A percentile compares a stretch with the other conserved stretches of the same genome.
Conservation (phyloP, 2,888 invertebrate species). For the Cotesia congregata region DNA sequence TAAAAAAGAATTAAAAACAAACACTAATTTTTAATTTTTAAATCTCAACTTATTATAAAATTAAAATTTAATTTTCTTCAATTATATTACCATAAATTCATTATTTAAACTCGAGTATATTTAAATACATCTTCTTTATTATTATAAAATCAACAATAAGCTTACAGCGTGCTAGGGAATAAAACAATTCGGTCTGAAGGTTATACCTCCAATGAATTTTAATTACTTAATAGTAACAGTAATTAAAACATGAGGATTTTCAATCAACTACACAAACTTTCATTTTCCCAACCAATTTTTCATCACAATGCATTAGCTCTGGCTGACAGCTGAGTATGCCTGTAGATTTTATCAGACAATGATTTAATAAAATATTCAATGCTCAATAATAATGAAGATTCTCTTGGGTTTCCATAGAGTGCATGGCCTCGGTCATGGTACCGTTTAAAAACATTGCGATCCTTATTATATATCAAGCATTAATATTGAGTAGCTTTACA, state of each 20-base stretch:
- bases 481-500: constrained; percentile 3
- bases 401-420: not conserved
- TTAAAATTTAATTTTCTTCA: too few species aligned
- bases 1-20: too few species aligned
- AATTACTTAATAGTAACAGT: constrained; percentile 36
- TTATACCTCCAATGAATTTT: constrained; percentile 19
- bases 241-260: constrained; percentile 19
- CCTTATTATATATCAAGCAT: not conserved
- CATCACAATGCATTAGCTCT: not conserved
- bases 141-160: too few species aligned
- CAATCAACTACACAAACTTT: constrained; percentile 30
- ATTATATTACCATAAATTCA: too few species aligned
- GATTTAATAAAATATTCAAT: constrained; percentile 16
- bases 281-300: constrained; percentile 29
- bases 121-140: too few species aligned
- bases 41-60: too few species aligned
- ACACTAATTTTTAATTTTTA: too few species aligned
- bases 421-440: constrained; percentile 36
- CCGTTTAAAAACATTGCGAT: constrained; percentile 36
- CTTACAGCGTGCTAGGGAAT: not conserved
- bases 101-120: too few species aligned
- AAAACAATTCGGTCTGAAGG: constrained; percentile 20
- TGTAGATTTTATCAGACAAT: constrained; percentile 25
- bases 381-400: constrained; percentile 19
- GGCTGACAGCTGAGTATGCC: not conserved